Evolutionary conservation across 1,140 invertebrate species (phyloP).

Genomic region (Alviniconcha marisindica): DNA sequence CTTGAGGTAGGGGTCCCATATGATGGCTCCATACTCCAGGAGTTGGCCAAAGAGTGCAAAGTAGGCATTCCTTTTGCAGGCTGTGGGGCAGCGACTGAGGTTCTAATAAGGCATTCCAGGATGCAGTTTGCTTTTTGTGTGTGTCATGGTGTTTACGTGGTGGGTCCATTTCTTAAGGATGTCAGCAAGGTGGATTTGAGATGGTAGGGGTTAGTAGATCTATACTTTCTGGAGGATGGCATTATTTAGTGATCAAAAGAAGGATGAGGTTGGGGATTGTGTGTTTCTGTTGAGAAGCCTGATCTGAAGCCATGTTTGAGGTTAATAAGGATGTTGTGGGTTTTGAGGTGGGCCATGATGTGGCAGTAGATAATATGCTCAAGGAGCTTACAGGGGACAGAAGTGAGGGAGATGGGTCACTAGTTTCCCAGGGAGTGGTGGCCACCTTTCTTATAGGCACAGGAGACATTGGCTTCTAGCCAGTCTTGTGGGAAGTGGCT

Average conservation of each 20-base stretch:
- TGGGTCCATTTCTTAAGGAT: conserved; percentile 34
- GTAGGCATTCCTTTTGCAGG: conserved; percentile 46
- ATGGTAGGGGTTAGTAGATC: conserved; percentile 18
- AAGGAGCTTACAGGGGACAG: conserved; percentile 44
- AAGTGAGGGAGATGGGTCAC: conserved; percentile 47
- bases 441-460: conserved; percentile 50
- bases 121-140: conserved; percentile 34
- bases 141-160: conserved; percentile 34
- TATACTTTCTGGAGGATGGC: background rate
- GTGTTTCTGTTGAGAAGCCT: conserved; percentile 37
- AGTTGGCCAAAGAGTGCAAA: conserved; percentile 14
- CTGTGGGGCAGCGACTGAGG: conserved; percentile 34
- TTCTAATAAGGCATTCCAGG: conserved; percentile 27
- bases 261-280: background rate
- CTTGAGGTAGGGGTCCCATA: conserved; percentile 38
- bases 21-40: conserved; percentile 38
- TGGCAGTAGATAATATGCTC: conserved; percentile 50
- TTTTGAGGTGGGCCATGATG: conserved; percentile 46
- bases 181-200: conserved; percentile 11
- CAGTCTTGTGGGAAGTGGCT: conserved; percentile 26
- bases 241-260: background rate
- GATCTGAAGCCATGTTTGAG: conserved; percentile 45
- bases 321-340: conserved; percentile 31
- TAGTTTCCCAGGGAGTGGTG: conserved; percentile 42
- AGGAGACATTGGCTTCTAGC: conserved; percentile 40